Evolutionary conservation across 1,140 invertebrate genomes (phyloP), one percentile per base, ranked within the genome.

Genomic region (Glossosoma conforme): DNA sequence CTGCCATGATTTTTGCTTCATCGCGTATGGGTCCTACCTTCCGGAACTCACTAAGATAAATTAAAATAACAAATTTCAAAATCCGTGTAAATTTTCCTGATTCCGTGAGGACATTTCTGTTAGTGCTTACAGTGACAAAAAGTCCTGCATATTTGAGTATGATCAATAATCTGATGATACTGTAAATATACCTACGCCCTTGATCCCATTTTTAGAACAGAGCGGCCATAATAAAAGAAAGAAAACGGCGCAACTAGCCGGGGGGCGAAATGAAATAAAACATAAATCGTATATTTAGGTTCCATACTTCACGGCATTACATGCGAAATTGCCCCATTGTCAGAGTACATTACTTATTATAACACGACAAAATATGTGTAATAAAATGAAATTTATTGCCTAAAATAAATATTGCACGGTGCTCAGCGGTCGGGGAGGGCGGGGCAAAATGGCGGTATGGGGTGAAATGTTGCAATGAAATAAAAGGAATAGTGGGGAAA

Each of bases 281-380:
- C 55, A 57, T 57, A 57, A 57, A 57, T 57, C 55, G 45, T 44
- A 38, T 52, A 57, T 57, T 57, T 52, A 52, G 57, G 57, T 54
- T 47, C 44, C 52, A 58, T 58, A 58, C 56, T 58, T 59, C 57
- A 55, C 44, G 61, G 67, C 64, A 68, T 72, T 70, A 70, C 69
- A 72, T 64, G 70, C 65, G 69, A 73, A 72, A 72, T 71, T 68
- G 69, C 69, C 58, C 55, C 54, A 56, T 56, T 56, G 59, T 70
- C 67, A 69, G 63, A 70, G 66, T 73, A 70, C 72, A 74, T 74
- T 74, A 74, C 70, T 74, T 74, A 73, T 74, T 73, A 72, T 72
- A 74, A 72, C 72, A 71, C 72, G 67, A 71, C 72, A 73, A 73
- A 73, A 75, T 73, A 75, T 73, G 69, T 72, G 70, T 72, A 73